Evolutionary conservation across 1,140 invertebrate genomes (phyloP).

Genomic region (Polypedilum pembai): DNA sequence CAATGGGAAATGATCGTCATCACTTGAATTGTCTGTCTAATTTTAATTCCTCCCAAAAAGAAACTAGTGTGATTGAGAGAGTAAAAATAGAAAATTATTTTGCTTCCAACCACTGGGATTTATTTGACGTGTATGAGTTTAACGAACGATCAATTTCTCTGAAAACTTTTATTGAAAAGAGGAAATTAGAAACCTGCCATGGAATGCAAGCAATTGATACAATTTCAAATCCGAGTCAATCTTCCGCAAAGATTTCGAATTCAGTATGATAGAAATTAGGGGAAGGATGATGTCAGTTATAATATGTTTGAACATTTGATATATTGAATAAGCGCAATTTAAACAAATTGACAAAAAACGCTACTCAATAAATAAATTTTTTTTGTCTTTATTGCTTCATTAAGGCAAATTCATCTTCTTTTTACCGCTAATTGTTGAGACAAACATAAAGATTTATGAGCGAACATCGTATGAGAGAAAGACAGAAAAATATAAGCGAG

Average conservation of each 20-base stretch:
- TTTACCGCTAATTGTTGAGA: slow-evolving; percentile 17
- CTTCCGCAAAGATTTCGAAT: not conserved
- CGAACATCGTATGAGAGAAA: not conserved
- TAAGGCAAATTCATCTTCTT: not conserved
- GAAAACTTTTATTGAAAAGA: not conserved
- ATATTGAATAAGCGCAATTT: not conserved
- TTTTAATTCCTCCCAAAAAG: too few species aligned
- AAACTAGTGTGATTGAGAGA: too few species aligned
- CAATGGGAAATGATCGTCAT: too few species aligned
- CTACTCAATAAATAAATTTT: not conserved
- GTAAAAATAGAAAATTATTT: too few species aligned
- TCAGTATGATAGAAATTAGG: not conserved
- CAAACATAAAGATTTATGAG: slow-evolving; percentile 13
- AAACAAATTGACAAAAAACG: not conserved
- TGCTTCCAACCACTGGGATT: not conserved
- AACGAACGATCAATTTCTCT: slow-evolving; percentile 11
- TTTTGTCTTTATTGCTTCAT: not conserved
- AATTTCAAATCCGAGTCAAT: not conserved
- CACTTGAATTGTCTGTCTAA: too few species aligned
- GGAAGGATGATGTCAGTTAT: not conserved
- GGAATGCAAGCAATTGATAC: not conserved
- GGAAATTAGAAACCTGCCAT: not conserved
- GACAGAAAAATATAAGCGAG: too few species aligned
- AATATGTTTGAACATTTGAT: not conserved
- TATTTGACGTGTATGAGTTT: not conserved